These are phyloP conservation scores for Sipha flava DNA, from an alignment of 1,140 invertebrate species.

Conservation along the genomic window DNA sequence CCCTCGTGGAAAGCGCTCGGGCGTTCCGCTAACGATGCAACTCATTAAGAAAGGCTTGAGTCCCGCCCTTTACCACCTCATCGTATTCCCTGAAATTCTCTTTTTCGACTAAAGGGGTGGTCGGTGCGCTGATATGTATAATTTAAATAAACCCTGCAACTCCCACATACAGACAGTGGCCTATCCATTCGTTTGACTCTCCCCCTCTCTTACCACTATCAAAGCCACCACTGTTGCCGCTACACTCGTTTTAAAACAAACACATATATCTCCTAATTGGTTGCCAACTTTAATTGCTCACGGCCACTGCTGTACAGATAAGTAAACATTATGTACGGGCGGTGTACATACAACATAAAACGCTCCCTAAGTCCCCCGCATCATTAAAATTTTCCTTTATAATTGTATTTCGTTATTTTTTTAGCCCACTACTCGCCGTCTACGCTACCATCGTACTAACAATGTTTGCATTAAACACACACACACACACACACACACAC, in stretches of 20 bases:
- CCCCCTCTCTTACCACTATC: neutral
- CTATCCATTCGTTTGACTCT: neutral
- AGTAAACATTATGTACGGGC: conserved; percentile 13
- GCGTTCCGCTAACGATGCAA: conserved; percentile 24
- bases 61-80: neutral
- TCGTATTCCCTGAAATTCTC: neutral
- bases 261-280: conserved; percentile 25
- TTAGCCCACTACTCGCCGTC: neutral
- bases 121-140: neutral
- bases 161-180: neutral
- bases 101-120: neutral
- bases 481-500: neutral
- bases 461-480: conserved; percentile 23
- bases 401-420: conserved; percentile 28
- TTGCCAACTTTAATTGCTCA: conserved; percentile 31
- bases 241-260: conserved; percentile 20
- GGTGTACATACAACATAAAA: neutral
- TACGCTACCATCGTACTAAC: neutral
- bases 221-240: neutral
- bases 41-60: conserved; percentile 28
- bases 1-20: neutral
- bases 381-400: conserved; percentile 33
- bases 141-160: conserved; percentile 2
- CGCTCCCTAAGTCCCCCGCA: conserved; percentile 22
- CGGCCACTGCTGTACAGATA: conserved; percentile 25